Percentiles rank a stretch among this genome's conserved stretches.
Evolutionary conservation across 2,888 invertebrate species (phyloP).

Genomic region (Smittia sp.): DNA sequence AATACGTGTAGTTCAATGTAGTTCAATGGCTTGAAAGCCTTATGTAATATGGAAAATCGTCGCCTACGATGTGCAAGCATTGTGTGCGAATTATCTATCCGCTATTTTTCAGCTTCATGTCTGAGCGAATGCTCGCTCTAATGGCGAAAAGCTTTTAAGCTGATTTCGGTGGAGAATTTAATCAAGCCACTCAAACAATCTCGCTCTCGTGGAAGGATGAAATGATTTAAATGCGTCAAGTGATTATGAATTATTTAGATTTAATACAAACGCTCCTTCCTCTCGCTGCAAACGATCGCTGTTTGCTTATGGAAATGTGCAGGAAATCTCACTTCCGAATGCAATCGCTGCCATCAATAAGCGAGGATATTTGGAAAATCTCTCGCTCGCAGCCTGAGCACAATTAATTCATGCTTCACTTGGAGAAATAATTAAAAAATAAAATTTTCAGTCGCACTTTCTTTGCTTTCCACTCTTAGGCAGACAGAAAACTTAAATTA

Average conservation of each 20-base stretch:
- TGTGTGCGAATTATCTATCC: not conserved
- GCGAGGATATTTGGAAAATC: not conserved
- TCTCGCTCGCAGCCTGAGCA: not conserved
- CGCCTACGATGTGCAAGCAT: slow-evolving; percentile 17
- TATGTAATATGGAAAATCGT: slow-evolving; percentile 28
- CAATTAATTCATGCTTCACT: slow-evolving; percentile 7
- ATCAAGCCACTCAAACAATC: not conserved
- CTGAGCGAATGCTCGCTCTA: slow-evolving; percentile 18
- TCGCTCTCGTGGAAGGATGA: not conserved
- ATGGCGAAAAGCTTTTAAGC: slow-evolving; percentile 39
- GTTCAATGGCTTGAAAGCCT: slow-evolving; percentile 20
- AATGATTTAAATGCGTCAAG: slow-evolving; percentile 10
- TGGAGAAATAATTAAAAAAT: slow-evolving; percentile 23
- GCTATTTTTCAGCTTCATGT: not conserved
- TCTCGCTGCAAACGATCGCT: not conserved
- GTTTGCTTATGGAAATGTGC: not conserved
- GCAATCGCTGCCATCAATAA: not conserved
- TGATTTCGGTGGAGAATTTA: slow-evolving; percentile 29
- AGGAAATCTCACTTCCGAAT: not conserved
- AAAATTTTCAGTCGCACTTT: slow-evolving; percentile 3
- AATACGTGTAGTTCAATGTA: slow-evolving; percentile 39
- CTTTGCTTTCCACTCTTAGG: not conserved
- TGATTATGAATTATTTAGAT: slow-evolving; percentile 27
- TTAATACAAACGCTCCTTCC: not conserved
- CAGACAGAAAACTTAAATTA: not conserved